Base-by-base conservation (phyloP, 2,888 invertebrate species). In the Escarpia spicata region DNA sequence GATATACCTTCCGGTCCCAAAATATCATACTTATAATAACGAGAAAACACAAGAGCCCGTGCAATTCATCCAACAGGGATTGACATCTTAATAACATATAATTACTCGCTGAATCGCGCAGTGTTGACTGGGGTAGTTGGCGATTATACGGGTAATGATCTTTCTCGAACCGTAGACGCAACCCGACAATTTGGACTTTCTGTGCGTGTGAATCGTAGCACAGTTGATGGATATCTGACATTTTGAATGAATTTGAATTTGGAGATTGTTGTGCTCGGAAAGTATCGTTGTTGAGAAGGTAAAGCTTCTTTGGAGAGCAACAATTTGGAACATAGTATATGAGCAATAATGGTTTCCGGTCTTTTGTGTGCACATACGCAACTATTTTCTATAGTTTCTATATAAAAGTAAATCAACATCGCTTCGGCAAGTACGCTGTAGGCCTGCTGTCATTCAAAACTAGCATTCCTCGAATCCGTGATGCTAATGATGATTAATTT, bases 1-100 rank as follows among this genome's bases (percentile, higher is more conserved):
- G 75, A 75, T 26, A 19, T 26, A n/a, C 75, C 75, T 75, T 75
- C 75, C 75, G 75, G 75, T 75, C 75, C 19, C 75, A 75, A 75
- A 26, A 75, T 75, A 75, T 75, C 75, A 26, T n/a, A 75, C 75
- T 75, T 75, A n/a, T 75, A 26, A 75, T 75, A 26, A 26, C 19
- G 2, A 3, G 75, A 75, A 15, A 75, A 15, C 75, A 2, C 75
- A 26, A 19, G 75, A 75, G 75, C n/a, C 75, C 75, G 75, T 75
- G 26, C 6, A 75, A 26, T 75, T 26, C 26, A 26, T 75, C 4
- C 75, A 26, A 26, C n/a, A 26, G 75, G 75, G 6, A 75, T 75
- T 75, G 75, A 75, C 75, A 26, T 75, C 75, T 75, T 75, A 75
- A 75, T 75, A 75, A 75, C n/a, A 75, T 75, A 26, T 75, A 75